Base-by-base conservation (phyloP, 2,797 vertebrate genomes). In the Dromococcyx pavoninus region DNA sequence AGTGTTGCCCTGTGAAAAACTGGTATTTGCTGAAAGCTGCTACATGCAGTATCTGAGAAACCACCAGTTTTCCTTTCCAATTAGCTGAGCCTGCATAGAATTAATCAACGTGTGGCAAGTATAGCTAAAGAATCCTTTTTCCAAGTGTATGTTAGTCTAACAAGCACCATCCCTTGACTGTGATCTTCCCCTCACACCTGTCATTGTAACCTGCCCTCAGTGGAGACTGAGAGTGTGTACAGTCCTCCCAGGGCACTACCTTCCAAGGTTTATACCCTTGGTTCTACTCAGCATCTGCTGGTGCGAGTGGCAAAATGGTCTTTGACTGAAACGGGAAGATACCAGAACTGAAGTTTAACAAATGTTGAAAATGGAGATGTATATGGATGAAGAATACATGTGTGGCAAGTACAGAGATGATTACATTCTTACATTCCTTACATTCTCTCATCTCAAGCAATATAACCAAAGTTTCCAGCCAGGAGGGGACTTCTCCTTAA, bases 201-300 rank as follows among this genome's bases (percentile, higher is more conserved):
- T 61, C 61, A 37, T 57, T 30, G 35, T 19, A 78, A 61, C 12
- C 6, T 82, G 12, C 17, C 43, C 30, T 58, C 41, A 76, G 19
- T 24, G 35, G 32, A 75, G 71, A 24, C 4, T 0, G 0, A 53
- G 17, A 5, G 8, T 15, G 11, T 33, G 17, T 22, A 25, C 22
- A 65, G 2, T 24, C 12, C 13, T 58, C 18, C 13, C 22, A 72
- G 35, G 11, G 32, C 61, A 51, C 13, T 46, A 10, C 13, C 16
- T 79, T 79, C 37, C 51, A 69, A 46, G 16, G 8, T 22, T 64
- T 67, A 8, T 28, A 39, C 14, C 22, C 14, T 51, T 28, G 17
- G 16, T 17, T 61, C n/a, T 51, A 48, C 39, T 57, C 46, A 41
- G 18, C 53, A 43, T 35, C 43, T 88, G 22, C 61, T 77, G 44